Evolutionary conservation across 2,888 invertebrate species (phyloP).

Genomic region (Ommatoiulus sabulosus): DNA sequence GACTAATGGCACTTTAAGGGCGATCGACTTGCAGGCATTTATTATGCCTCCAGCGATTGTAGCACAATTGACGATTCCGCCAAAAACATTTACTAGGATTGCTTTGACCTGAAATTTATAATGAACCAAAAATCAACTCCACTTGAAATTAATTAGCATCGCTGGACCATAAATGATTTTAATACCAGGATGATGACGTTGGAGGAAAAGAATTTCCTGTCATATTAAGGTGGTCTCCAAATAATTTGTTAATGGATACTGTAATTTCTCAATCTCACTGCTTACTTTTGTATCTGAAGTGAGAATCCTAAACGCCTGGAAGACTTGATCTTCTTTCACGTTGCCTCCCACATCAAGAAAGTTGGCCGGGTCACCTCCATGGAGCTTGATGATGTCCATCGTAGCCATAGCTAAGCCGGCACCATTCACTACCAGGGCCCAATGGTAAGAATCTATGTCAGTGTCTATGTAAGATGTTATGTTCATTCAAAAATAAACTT

Average conservation of each 20-base stretch:
- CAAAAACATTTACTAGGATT: slow-evolving; percentile 98
- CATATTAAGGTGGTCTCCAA: background rate
- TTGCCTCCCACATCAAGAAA: slow-evolving; percentile 98
- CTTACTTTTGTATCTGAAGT: slow-evolving; percentile 75
- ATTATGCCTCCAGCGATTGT: slow-evolving; percentile 97
- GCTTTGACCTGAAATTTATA: slow-evolving; percentile 78
- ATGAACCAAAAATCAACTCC: background rate
- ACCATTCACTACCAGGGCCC: slow-evolving; percentile 83
- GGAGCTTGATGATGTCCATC: slow-evolving; percentile 97
- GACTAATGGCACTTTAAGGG: slow-evolving; percentile 87
- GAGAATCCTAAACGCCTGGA: slow-evolving; percentile 90
- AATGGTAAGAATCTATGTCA: background rate
- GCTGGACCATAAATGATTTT: background rate
- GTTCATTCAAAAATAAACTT: background rate
- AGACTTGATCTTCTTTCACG: slow-evolving; percentile 94
- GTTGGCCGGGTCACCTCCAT: slow-evolving; percentile 97
- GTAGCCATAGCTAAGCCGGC: slow-evolving; percentile 99
- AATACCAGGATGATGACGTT: background rate
- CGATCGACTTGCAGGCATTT: slow-evolving; percentile 83
- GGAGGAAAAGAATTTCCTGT: too few relatives aligned
- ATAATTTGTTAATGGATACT: background rate
- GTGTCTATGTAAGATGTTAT: background rate
- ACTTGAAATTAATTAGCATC: background rate
- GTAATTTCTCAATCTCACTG: background rate
- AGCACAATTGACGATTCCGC: slow-evolving; percentile 98